Evolutionary conservation across 92 coral and sea anemone species (phyloP), one percentile per base, ranked within the genome.

Genomic region (Umimayanthus kanabou): DNA sequence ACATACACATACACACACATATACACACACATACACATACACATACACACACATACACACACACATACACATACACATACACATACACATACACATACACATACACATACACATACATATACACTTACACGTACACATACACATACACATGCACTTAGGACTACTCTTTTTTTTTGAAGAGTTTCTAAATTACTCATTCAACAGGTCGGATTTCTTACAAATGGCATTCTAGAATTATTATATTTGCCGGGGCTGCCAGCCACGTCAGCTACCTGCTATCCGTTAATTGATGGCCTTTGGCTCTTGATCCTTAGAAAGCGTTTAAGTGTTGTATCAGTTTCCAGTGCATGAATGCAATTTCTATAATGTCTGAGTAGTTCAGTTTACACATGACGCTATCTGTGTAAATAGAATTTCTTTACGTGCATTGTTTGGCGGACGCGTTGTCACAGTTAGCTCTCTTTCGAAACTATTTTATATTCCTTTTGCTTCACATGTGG

Each of bases 381-480:
- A 18, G 85, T 80, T 80, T 57, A 80, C 85, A 14, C 5, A 28
- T 15, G 26, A 64, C 72, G 53, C 72, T 80, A 42, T 80, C 49
- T 80, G 50, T 22, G 85, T 61, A 58, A 80, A 80, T 61, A 80
- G 5, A 61, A 18, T 58, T 58, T 57, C 25, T 57, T 80, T 80
- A 71, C 55, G 16, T 61, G 72, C 8, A 80, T 80, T 80, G 85
- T 80, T 37, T 40, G 39, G 11, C 26, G 58, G 85, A 80, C 85
- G 42, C 42, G 14, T 80, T 80, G 84, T 80, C 85, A 75, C 1
- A 18, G 23, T 30, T 6, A 37, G 45, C 45, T 30, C 26, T 53
- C 84, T 28, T 61, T 80, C 73, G 85, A 80, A 55, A 80, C 73
- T 57, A 9, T 80, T 53, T 58, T 53, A 39, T 80, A 53, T 61